Base-by-base conservation (phyloP, 2,113 vertebrate species). In the Nothobranchius kuhntae region DNA sequence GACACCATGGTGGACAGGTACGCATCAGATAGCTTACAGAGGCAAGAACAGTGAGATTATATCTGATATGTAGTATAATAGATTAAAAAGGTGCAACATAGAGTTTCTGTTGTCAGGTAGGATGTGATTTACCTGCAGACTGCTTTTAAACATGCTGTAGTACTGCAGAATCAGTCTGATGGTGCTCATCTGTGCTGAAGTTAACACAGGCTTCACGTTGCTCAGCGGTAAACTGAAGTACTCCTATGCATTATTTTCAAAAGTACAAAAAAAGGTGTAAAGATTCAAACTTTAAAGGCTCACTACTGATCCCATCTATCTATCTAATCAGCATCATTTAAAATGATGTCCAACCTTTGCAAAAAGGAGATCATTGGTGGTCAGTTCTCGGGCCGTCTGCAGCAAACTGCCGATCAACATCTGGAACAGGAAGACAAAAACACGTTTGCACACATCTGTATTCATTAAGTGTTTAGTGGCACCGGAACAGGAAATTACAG, bases 111-210 rank as follows among this genome's bases (percentile, higher is more conserved):
- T 4, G 2, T 30, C 30, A 30, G 30, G 30, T 30, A 3, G 45
- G 45, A 11, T 11, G 36, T 13, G 42, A 12, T 21, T 51, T 45
- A 93, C 93, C 91, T 90, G 71, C 50, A 93, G 68, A 0, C 21
- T 75, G 0, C 73, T 59, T 64, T 83, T 84, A 76, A 93, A 86
- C 21, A 75, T 85, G 71, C 46, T 82, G 38, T 89, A 90, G 71
- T 89, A 92, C 59, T 86, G 82, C n/a, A 94, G 77, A 60, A 94
- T 91, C 76, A 91, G 74, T 35, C 87, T 85, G 76, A 90, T 42
- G 0, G 91, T 92, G 62, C 67, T 71, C 65, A 76, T 60, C 51
- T 93, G 85, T 46, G 90, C 50, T 7, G 78, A 58, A 54, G 73
- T 79, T 40, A 94, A 85, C 59, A 93, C 91, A 1, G 75, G 66